Evolutionary conservation across 2,113 vertebrate genomes (phyloP).

Genomic region (Callipepla californica): DNA sequence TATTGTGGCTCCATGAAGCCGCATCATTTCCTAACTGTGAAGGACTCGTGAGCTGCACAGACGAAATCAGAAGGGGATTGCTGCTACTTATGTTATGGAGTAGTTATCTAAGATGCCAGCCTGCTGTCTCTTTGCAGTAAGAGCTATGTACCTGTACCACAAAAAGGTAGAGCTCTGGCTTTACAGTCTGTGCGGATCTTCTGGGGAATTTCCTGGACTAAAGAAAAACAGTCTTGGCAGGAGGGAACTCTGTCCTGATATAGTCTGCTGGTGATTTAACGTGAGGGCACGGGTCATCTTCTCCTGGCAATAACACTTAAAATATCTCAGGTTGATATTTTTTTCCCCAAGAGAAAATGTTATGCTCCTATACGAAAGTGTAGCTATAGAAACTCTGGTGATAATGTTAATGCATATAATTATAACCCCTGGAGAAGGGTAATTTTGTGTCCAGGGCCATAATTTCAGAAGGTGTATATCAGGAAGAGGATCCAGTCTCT

Average conservation of each 20-base stretch:
- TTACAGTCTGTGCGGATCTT: background rate
- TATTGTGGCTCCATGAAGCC: fast-evolving
- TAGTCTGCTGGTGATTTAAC: background rate
- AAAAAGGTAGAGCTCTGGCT: background rate
- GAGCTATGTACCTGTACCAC: background rate
- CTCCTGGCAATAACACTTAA: background rate
- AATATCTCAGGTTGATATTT: background rate
- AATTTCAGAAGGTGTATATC: background rate
- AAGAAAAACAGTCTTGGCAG: background rate
- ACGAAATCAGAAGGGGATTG: fast-evolving
- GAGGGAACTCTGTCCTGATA: background rate
- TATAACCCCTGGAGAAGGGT: background rate
- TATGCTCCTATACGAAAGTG: background rate
- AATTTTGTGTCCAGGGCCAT: background rate
- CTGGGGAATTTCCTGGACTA: background rate
- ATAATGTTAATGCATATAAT: background rate
- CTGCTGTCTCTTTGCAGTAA: fast-evolving
- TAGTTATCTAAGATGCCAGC: background rate
- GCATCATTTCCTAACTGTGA: background rate
- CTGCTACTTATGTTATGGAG: background rate
- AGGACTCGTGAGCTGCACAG: background rate
- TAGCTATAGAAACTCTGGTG: background rate
- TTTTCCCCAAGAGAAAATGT: background rate
- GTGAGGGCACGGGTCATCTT: background rate
- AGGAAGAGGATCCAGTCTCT: background rate